phyloP scores from a whole-genome alignment of 2,113 vertebrate species.

The Zeus faber region DNA sequence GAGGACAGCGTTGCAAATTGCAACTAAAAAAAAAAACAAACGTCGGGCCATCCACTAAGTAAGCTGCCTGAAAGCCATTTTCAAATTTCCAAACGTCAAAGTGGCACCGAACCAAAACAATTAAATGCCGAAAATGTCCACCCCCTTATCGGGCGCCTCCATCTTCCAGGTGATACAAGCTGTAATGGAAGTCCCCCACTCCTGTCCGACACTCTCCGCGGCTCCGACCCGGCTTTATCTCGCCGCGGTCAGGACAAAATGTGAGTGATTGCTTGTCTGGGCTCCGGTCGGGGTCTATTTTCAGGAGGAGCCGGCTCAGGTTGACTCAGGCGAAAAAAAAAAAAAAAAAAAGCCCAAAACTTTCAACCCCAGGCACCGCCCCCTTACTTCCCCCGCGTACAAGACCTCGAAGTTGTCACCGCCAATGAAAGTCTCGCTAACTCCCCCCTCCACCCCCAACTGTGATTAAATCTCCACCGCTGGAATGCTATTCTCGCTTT shows the following conservation, averaged over 20 bases:
- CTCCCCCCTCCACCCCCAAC: constrained; percentile 26
- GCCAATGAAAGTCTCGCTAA: constrained; percentile 54
- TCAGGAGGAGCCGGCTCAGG: constrained; percentile 25
- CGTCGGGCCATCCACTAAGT: no score
- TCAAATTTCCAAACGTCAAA: constrained; percentile 38
- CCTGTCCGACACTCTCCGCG: constrained; percentile 17
- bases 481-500: constrained; percentile 52
- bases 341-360: no score
- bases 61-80: constrained; percentile 8
- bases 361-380: neutral
- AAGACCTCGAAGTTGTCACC: constrained; percentile 35
- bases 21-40: no score
- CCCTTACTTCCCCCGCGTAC: neutral
- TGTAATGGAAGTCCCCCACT: constrained; percentile 46
- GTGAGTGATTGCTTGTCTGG: constrained; percentile 47
- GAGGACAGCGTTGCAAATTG: no score
- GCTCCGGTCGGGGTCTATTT: constrained; percentile 28
- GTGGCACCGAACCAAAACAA: constrained; percentile 19
- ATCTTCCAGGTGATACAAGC: constrained; percentile 38
- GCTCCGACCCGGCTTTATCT: constrained; percentile 28
- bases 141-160: constrained; percentile 21
- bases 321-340: constrained; percentile 5
- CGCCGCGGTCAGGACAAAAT: constrained; percentile 44
- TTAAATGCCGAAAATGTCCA: constrained; percentile 29
- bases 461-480: constrained; percentile 57